phyloP scores from a whole-genome alignment of 2,888 invertebrate species.

The Chrysodeixis includens region DNA sequence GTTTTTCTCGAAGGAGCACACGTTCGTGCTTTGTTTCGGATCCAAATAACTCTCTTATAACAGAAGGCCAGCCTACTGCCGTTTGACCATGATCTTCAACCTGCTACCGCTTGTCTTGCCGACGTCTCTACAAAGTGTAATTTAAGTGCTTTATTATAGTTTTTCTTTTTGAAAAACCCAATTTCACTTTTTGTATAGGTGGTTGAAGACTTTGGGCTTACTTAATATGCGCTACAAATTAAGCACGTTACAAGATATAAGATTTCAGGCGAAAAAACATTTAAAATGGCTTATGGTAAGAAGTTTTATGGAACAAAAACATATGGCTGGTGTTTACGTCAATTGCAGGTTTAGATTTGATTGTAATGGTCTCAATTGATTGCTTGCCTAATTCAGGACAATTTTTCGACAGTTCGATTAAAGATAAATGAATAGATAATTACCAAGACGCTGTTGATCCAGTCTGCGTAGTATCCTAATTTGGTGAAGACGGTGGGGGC shows the following conservation, averaged over 20 bases:
- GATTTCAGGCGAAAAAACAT: too few relatives aligned
- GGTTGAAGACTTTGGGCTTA: too few relatives aligned
- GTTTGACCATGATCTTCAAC: neutral
- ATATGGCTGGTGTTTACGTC: too few relatives aligned
- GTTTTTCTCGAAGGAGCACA: neutral
- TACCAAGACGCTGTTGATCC: conserved; percentile 30
- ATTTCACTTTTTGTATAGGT: neutral
- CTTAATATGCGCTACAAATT: too few relatives aligned
- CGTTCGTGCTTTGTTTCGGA: neutral
- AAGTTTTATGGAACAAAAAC: too few relatives aligned
- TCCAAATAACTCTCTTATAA: neutral
- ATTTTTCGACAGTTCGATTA: too few relatives aligned
- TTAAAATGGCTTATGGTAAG: too few relatives aligned
- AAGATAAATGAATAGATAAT: neutral
- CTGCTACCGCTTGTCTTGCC: neutral
- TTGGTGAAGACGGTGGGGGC: neutral
- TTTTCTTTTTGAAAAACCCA: neutral
- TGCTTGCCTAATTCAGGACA: too few relatives aligned
- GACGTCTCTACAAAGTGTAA: neutral
- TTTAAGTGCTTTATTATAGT: neutral
- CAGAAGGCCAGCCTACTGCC: neutral
- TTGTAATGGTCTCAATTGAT: too few relatives aligned
- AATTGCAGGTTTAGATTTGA: too few relatives aligned
- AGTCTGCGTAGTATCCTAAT: neutral
- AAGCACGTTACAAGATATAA: too few relatives aligned